These are phyloP conservation scores for Cetonia aurata DNA, from an alignment of 2,888 invertebrate species.

Conservation along the genomic window DNA sequence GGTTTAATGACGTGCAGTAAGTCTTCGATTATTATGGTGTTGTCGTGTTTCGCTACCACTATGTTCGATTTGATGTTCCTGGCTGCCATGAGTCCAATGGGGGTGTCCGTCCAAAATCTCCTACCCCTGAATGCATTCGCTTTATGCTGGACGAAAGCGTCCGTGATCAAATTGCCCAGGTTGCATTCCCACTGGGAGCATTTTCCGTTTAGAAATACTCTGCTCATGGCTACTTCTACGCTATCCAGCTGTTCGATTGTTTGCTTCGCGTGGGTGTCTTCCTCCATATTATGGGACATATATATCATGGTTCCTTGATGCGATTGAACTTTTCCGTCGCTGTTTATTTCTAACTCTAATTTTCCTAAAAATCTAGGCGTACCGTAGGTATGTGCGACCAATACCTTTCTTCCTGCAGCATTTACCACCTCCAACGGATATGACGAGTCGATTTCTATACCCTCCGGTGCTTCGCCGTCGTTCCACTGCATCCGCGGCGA, in stretches of 20 bases:
- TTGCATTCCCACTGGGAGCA: slow-evolving; percentile 16
- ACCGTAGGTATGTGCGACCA: slow-evolving; percentile 19
- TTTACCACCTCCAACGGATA: not conserved
- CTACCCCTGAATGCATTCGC: not conserved
- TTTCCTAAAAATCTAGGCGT: slow-evolving; percentile 16
- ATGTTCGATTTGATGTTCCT: slow-evolving; percentile 12
- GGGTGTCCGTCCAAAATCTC: not conserved
- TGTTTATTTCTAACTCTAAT: not conserved
- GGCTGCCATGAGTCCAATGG: slow-evolving; percentile 6
- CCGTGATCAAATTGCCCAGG: slow-evolving; percentile 23
- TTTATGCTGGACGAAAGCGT: slow-evolving; percentile 15
- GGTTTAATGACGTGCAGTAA: not conserved
- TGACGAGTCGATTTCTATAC: not conserved
- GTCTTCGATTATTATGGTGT: not conserved
- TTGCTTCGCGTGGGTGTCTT: not conserved
- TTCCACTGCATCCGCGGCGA: no score
- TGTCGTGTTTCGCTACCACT: not conserved
- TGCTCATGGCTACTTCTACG: not conserved
- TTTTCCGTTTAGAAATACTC: slow-evolving; percentile 3
- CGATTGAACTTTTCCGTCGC: not conserved
- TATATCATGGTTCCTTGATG: slow-evolving; percentile 12
- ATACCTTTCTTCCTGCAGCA: not conserved
- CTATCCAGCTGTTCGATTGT: not conserved
- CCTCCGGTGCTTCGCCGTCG: not conserved
- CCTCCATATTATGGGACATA: not conserved